phyloP scores from a whole-genome alignment of 2,888 invertebrate species.

The Epirrhoe tristata region DNA sequence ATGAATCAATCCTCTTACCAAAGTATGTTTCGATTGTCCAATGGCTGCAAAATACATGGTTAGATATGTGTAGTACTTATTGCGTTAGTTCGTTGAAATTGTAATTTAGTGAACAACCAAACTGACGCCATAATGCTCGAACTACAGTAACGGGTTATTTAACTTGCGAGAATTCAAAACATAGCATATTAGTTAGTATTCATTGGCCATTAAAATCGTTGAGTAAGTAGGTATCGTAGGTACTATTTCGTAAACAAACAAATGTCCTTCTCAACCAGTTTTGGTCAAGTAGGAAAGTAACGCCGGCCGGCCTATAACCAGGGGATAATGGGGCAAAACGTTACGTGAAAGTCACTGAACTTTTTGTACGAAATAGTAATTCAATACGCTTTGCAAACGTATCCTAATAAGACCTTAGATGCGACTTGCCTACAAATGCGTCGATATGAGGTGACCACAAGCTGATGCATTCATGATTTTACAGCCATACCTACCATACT shows the following conservation, averaged over 20 bases:
- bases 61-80: too few species aligned
- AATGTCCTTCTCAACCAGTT: slow-evolving; percentile 23
- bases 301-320: slow-evolving; percentile 1
- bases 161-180: background rate
- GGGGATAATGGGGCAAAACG: background rate
- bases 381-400: background rate
- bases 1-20: too few species aligned
- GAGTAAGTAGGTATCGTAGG: slow-evolving; percentile 19
- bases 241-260: slow-evolving; percentile 23
- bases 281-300: slow-evolving; percentile 18
- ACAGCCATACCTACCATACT: background rate
- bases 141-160: background rate
- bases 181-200: background rate
- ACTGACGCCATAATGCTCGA: too few species aligned
- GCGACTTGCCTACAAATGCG: background rate
- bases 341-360: background rate
- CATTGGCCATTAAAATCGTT: slow-evolving; percentile 6
- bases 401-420: too few species aligned
- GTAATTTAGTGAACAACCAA: too few species aligned
- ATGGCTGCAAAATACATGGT: too few species aligned
- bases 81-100: too few species aligned
- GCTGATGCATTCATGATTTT: background rate
- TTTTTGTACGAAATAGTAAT: background rate
- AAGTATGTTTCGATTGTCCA: too few species aligned
- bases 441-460: background rate